phyloP scores from a whole-genome alignment of 2,113 vertebrate species.

The Prunella himalayana region DNA sequence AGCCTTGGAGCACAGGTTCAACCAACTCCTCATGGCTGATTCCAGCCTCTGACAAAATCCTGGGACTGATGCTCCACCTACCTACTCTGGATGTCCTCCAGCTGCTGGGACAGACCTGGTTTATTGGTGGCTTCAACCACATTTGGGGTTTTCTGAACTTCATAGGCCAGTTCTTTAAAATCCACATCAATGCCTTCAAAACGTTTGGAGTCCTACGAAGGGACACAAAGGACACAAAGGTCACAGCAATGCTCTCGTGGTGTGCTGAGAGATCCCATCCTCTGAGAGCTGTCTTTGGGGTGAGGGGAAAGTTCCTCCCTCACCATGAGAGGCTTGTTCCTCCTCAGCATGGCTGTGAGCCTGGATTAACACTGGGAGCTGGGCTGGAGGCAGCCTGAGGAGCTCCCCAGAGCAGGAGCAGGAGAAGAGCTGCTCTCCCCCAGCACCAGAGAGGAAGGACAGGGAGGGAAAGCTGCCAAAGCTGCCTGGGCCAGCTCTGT shows the following conservation, averaged over 20 bases:
- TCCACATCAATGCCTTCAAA: slow-evolving; percentile 88
- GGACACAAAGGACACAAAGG: background rate
- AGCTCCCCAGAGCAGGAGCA: background rate
- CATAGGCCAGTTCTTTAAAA: slow-evolving; percentile 85
- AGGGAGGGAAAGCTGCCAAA: background rate
- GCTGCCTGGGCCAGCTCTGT: background rate
- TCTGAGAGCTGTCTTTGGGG: background rate
- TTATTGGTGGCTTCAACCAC: slow-evolving; percentile 90
- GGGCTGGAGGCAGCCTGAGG: background rate
- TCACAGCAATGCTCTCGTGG: fast-evolving
- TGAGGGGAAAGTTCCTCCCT: background rate
- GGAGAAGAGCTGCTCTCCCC: background rate
- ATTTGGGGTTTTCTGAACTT: slow-evolving; percentile 83
- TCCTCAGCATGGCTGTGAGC: fast-evolving
- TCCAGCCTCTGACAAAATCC: background rate
- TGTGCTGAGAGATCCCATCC: background rate
- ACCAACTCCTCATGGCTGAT: background rate
- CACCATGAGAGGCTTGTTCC: background rate
- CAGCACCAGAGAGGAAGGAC: background rate
- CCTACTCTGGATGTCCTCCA: slow-evolving; percentile 92
- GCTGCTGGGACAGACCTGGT: slow-evolving; percentile 80
- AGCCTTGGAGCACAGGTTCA: background rate
- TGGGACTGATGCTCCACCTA: slow-evolving; percentile 20
- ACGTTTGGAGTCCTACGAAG: slow-evolving; percentile 83
- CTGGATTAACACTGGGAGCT: background rate